phyloP scores from a whole-genome alignment of 2,888 invertebrate genomes.

The Pimpla rufipes region DNA sequence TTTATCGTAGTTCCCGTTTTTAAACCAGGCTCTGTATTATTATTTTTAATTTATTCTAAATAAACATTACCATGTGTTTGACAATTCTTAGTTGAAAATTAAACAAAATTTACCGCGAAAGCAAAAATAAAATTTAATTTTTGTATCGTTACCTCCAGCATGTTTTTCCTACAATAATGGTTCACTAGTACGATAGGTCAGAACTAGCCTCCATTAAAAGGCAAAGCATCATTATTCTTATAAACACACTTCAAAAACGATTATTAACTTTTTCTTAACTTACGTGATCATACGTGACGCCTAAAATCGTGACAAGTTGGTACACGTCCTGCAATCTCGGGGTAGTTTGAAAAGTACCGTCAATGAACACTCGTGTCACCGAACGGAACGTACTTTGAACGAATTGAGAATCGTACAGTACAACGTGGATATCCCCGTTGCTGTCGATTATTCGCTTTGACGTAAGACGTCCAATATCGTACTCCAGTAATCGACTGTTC shows the following conservation, averaged over 20 bases:
- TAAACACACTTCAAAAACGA: background rate
- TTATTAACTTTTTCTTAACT: constrained; percentile 9
- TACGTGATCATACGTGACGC: constrained; percentile 42
- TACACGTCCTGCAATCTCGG: constrained; percentile 26
- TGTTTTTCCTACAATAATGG: too few relatives aligned
- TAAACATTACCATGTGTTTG: too few relatives aligned
- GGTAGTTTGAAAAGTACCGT: constrained; percentile 46
- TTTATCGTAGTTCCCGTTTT: too few relatives aligned
- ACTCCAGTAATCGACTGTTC: constrained; percentile 26
- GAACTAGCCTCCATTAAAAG: too few relatives aligned
- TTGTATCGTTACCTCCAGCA: too few relatives aligned
- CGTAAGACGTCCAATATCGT: constrained; percentile 3
- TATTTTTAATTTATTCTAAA: too few relatives aligned
- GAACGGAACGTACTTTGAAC: background rate
- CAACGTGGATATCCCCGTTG: constrained; percentile 17
- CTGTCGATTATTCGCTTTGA: constrained; percentile 9
- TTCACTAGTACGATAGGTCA: too few relatives aligned
- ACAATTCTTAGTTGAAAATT: too few relatives aligned
- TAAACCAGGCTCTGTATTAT: too few relatives aligned
- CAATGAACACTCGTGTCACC: constrained; percentile 50
- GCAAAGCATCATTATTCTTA: background rate
- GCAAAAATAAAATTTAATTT: too few relatives aligned
- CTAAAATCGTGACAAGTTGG: constrained; percentile 43
- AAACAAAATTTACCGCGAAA: too few relatives aligned
- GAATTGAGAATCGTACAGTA: constrained; percentile 45